Conservation (phyloP, 2,113 vertebrate species). For the Hippopotamus amphibius region DNA sequence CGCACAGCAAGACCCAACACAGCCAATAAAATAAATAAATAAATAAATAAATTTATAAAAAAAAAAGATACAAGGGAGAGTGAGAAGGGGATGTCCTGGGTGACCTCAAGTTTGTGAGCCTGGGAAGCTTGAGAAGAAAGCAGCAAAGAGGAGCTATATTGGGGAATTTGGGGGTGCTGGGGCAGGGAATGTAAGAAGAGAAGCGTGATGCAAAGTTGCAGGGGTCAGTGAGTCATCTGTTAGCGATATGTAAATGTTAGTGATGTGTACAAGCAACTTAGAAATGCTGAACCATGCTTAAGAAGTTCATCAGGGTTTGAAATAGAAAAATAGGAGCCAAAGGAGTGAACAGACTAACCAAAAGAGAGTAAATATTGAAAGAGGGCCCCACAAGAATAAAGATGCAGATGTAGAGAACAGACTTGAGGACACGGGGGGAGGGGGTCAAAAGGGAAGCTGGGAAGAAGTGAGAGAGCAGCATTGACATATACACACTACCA, state of each 20-base stretch:
- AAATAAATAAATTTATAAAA: too few species aligned
- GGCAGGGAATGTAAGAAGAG: not conserved
- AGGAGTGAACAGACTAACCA: not conserved
- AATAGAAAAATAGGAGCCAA: not conserved
- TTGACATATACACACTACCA: too few species aligned
- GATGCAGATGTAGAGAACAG: too few species aligned
- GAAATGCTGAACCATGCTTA: not conserved
- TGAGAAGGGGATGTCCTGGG: not conserved
- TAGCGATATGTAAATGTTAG: not conserved
- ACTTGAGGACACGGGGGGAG: too few species aligned
- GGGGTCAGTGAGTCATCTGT: not conserved
- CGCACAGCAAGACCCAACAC: too few species aligned
- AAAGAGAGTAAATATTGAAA: conserved; percentile 15
- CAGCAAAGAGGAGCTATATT: not conserved
- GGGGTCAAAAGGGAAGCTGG: too few species aligned
- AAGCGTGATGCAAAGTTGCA: not conserved
- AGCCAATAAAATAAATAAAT: too few species aligned
- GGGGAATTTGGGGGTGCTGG: not conserved
- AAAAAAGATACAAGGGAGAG: too few species aligned
- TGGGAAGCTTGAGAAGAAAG: not conserved
- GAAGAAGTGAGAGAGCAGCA: too few species aligned
- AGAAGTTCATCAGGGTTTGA: not conserved
- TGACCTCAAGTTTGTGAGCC: not conserved
- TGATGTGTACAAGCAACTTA: not conserved
- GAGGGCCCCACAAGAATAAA: too few species aligned